Base-by-base conservation (phyloP, 2,113 vertebrate genomes). In the Leptodactylus fuscus region DNA sequence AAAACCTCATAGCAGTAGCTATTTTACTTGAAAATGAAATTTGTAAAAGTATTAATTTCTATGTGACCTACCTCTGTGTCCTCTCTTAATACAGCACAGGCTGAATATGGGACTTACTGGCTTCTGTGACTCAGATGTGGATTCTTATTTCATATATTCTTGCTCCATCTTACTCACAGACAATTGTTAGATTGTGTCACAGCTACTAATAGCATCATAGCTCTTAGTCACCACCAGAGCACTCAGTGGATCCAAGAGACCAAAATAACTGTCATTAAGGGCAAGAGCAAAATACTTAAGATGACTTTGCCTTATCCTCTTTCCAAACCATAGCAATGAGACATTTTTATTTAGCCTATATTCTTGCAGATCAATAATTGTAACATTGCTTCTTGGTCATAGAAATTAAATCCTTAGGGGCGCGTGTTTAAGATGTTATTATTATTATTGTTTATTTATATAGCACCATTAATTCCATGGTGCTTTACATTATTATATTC, bases 181-280 rank as follows among this genome's bases (percentile, higher is more conserved):
- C 69, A 48, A 74, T 24, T 73, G 22, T 73, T 46, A 11, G 36
- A 41, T 15, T 12, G 11, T 74, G 41, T 74, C 71, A 48, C 71
- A 48, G 71, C 22, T 48, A 46, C 41, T 74, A 48, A 74, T 46
- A 74, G 71, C 41, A 46, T 70, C 67, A 38, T 7, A 22, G 34
- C 41, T 74, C 71, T 74, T 48, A 74, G 71, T 48, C 71, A 74
- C 71, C 22, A 27, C 24, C 13, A 48, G 38, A 48, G 38, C 38
- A 22, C 36, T 22, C 10, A 38, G 16, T 41, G 38, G 71, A 74
- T 48, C 24, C 15, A 46, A 16, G n/a, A 74, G 71, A 48, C 71
- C 38, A 48, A 74, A 74, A 46, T 74, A 74, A 71, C 11, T 73
- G 11, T 44, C n/a, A 13, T 4, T 5, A 44, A 73, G 22, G 3